Evolutionary conservation across 30 jellyfish, hydroid and myxozoan species (phyloP).

Genomic region (Aurelia aurita): DNA sequence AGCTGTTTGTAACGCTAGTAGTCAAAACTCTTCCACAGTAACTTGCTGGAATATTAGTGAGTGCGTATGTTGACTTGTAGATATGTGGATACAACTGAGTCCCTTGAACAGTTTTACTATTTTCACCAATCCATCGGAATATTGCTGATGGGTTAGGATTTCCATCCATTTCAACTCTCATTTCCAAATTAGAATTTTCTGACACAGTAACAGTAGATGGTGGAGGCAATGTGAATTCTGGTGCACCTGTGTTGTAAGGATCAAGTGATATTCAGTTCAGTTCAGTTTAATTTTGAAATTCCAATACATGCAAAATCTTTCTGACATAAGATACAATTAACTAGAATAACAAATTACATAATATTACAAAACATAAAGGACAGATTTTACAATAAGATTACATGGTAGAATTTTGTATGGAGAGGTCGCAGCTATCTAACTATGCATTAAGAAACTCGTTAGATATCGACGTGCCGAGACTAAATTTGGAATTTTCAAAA

Average conservation of each 20-base stretch:
- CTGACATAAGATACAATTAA: too few relatives aligned
- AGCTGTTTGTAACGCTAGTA: constrained; percentile 4
- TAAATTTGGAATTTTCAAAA: too few relatives aligned
- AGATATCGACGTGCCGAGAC: too few relatives aligned
- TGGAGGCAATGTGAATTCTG: constrained; percentile 8
- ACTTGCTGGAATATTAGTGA: constrained; percentile 5
- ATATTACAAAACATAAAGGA: too few relatives aligned
- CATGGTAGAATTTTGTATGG: too few relatives aligned
- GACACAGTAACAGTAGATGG: not conserved
- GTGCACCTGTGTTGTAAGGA: constrained; percentile 9
- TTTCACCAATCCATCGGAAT: constrained; percentile 17
- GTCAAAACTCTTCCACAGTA: constrained; percentile 41
- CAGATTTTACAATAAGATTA: too few relatives aligned
- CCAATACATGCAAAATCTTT: too few relatives aligned
- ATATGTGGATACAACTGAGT: constrained; percentile 14
- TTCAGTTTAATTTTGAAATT: too few relatives aligned
- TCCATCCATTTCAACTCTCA: constrained; percentile 37
- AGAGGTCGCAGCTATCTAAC: too few relatives aligned
- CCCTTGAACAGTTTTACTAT: not conserved
- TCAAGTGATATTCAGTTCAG: too few relatives aligned
- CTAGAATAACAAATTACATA: too few relatives aligned
- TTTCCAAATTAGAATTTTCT: constrained; percentile 10
- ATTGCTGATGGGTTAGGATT: constrained; percentile 47
- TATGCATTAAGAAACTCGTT: too few relatives aligned
- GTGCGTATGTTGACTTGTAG: constrained; percentile 16